These are phyloP conservation scores for Oligia latruncula DNA, from an alignment of 2,888 invertebrate species.

Conservation along the genomic window DNA sequence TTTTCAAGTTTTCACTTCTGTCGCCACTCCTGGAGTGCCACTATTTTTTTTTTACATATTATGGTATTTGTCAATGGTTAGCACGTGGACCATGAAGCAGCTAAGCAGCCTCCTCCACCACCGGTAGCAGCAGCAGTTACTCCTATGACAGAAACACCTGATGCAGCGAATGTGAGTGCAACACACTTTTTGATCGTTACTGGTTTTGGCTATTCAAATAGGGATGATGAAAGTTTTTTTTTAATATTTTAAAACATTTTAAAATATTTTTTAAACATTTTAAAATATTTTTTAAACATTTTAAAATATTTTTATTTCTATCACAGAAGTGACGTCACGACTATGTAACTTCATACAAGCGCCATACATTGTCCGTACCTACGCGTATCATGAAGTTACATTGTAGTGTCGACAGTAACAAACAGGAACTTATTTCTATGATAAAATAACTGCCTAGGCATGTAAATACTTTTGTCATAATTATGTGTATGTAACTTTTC, in stretches of 20 bases:
- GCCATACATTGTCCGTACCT: background rate
- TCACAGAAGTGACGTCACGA: background rate
- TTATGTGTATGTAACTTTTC: constrained; percentile 51
- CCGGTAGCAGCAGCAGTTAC: constrained; percentile 37
- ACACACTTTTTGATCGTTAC: constrained; percentile 47
- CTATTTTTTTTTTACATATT: background rate
- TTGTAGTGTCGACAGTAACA: background rate
- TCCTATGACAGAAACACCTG: constrained; percentile 37
- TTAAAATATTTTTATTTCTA: background rate
- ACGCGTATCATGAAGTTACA: constrained; percentile 8
- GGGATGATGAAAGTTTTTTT: background rate
- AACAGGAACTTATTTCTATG: background rate
- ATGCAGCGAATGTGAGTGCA: constrained; percentile 50
- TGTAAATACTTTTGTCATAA: constrained; percentile 11
- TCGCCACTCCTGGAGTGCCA: no score
- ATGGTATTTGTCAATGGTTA: constrained; percentile 53
- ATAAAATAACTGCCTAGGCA: background rate
- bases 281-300: no score
- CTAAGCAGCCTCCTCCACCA: constrained; percentile 53
- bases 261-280: no score
- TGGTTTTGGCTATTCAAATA: background rate
- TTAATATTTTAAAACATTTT: background rate
- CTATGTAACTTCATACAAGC: background rate
- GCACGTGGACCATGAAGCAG: constrained; percentile 76
- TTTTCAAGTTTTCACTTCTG: no score